Evolutionary conservation across 1,140 invertebrate genomes (phyloP), one percentile per base, ranked within the genome.

Genomic region (Saccostrea echinata): DNA sequence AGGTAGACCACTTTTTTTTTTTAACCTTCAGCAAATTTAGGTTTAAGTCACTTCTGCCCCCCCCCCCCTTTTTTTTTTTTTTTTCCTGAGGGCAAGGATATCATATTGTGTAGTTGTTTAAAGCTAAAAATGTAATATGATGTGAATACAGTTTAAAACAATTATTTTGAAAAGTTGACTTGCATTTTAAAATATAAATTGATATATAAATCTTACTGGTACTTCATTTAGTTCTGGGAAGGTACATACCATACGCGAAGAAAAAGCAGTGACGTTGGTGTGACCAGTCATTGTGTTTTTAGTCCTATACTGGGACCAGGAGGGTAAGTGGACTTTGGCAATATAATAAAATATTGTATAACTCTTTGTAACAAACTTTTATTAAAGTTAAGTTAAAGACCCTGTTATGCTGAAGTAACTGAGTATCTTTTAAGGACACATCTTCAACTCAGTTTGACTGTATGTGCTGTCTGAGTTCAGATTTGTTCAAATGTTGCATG

Each of bases 191-290:
- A 43, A 43, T 43, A 43, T 43, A 9, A 4, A 43, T 2, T 8
- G 9, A 9, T 43, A 43, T 43, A n/a, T 43, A 43, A 43, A n/a
- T n/a, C n/a, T 43, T 43, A 43, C 43, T 43, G 43, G 43, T 43
- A 9, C 12, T 33, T 27, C 21, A 91, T 90, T 21, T 89, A 95
- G 94, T 97, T 98, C 94, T 98, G 98, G 96, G 97, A 98, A 94
- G 98, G 98, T 43, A 97, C 97, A 57, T 96, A 98, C 89, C 97
- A 97, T 90, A 97, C 97, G 92, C 96, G 96, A 83, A 96, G 97
- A 92, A 97, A 98, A 95, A 97, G 96, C 80, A 96, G 97, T 64
- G 98, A 98, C 87, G 96, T 96, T 27, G 68, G 68, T n/a, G 95
- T 98, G n/a, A 96, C 97, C 52, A 96, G 97, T 88, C 97, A 97